Evolutionary conservation across 2,797 vertebrate species (phyloP), one percentile per base, ranked within the genome.

Genomic region (Caiman crocodilus): DNA sequence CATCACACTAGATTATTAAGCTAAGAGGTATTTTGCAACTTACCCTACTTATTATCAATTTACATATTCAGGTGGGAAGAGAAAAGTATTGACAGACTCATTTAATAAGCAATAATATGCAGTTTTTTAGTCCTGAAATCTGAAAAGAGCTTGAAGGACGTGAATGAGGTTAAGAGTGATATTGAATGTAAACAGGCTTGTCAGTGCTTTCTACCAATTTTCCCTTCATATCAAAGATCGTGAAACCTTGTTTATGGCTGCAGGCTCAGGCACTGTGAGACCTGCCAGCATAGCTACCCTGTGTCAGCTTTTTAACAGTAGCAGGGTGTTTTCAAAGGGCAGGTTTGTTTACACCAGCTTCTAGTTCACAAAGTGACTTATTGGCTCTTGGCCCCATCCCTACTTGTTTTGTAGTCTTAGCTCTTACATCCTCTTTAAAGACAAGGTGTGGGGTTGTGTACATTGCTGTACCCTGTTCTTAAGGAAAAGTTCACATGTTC

Each of bases 331-430:
- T 84, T 88, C 91, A 93, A 76, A 91, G 58, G 59, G 76, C 85
- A 84, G 42, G 59, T 89, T 95, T 95, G 83, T 95, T 97, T 95
- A 82, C 77, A 79, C 84, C 75, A 90, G 20, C 35, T 30, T 94
- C 94, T 88, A 85, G 81, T 88, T 94, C 89, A 81, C 84, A 92
- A 80, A 90, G 84, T 76, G 89, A 76, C 50, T 89, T 91, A 6
- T 58, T 57, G 50, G 26, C 77, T 77, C 88, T 58, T 90, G 87
- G 50, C 87, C 59, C 73, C 10, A 59, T 65, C 90, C 77, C 77
- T 91, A 82, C 77, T 90, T 85, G 58, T 89, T 65, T 79, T 88
- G 74, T 20, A 56, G 16, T 83, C 77, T n/a, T 30, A 1, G 67
- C 79, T 4, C 1, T 82, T 77, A 28, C 58, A 57, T 21, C 26